These are phyloP conservation scores for Pteria penguin DNA, from an alignment of 2,888 invertebrate genomes.

Conservation along the genomic window DNA sequence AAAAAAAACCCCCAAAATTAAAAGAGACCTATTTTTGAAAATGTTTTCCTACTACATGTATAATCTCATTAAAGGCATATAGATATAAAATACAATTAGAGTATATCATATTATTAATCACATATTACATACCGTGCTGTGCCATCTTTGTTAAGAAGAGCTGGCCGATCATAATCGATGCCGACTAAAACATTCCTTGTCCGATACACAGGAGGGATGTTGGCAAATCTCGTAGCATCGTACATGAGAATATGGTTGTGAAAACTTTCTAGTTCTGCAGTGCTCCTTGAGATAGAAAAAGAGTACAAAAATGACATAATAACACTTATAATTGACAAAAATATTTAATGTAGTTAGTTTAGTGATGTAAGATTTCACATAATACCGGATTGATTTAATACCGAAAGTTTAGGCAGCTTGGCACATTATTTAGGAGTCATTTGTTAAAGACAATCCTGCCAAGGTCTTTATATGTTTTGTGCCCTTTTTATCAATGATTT, in stretches of 20 bases:
- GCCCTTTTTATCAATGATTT: constrained; percentile 26
- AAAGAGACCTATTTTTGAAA: too few relatives aligned
- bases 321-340: too few relatives aligned
- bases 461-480: constrained; percentile 39
- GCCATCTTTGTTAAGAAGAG: constrained; percentile 27
- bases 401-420: constrained; percentile 42
- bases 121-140: constrained; percentile 25
- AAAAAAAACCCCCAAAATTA: too few relatives aligned
- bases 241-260: constrained; percentile 45
- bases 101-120: too few relatives aligned
- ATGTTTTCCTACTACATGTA: too few relatives aligned
- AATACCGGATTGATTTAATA: background rate
- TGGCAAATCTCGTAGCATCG: constrained; percentile 34
- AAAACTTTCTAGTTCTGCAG: constrained; percentile 41
- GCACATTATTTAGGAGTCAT: constrained; percentile 31
- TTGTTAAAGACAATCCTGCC: constrained; percentile 36
- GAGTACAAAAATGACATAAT: too few relatives aligned
- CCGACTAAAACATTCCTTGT: constrained; percentile 40
- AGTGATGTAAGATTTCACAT: background rate
- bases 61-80: too few relatives aligned
- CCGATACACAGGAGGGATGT: constrained; percentile 45
- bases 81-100: too few relatives aligned
- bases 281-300: constrained; percentile 20
- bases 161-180: constrained; percentile 18
- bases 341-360: too few relatives aligned